phyloP scores from a whole-genome alignment of 2,797 vertebrate species.

The Myotis myotis region DNA sequence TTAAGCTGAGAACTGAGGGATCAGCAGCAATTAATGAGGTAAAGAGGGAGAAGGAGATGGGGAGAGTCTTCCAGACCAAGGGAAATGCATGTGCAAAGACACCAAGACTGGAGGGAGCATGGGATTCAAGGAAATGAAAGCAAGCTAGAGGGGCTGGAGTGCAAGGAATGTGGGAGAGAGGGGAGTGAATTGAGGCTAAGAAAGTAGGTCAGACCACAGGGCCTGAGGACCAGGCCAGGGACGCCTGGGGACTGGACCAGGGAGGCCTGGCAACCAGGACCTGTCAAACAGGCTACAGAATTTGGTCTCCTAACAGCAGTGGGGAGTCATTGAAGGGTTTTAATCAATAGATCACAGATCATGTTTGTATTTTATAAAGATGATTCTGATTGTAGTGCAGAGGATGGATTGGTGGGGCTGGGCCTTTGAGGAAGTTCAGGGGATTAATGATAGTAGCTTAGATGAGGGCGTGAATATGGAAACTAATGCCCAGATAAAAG shows the following conservation, averaged over 20 bases:
- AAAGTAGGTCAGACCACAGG: neutral
- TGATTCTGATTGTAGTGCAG: neutral
- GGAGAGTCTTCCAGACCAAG: neutral
- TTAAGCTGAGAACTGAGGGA: neutral
- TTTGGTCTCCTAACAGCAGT: neutral
- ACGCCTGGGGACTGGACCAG: neutral
- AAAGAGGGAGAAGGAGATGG: neutral
- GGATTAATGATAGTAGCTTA: no score
- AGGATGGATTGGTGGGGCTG: neutral
- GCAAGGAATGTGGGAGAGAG: neutral
- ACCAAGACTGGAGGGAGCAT: neutral
- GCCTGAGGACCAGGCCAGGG: accelerated
- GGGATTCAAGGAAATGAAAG: neutral
- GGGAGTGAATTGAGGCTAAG: neutral
- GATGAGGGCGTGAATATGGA: neutral
- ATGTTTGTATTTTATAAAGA: neutral
- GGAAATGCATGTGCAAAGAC: neutral
- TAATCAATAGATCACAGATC: neutral
- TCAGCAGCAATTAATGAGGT: neutral
- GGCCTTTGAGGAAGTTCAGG: neutral
- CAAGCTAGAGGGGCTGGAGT: neutral
- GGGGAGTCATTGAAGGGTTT: neutral
- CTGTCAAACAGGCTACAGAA: neutral
- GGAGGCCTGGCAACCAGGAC: neutral
- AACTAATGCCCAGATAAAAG: neutral